These are phyloP conservation scores for Dendrolimus punctatus DNA, from an alignment of 1,140 invertebrate genomes.

Conservation along the genomic window DNA sequence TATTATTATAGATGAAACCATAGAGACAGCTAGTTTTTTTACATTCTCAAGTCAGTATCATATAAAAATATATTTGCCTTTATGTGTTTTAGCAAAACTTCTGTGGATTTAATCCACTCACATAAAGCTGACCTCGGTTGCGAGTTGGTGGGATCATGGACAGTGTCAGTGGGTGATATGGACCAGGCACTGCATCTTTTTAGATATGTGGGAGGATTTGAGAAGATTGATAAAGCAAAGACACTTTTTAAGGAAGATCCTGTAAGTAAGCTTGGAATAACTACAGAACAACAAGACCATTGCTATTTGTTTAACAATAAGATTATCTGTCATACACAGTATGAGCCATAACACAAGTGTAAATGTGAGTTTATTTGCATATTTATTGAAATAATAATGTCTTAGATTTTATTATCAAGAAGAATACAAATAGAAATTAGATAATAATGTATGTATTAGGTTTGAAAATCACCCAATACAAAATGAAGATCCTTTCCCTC, in stretches of 20 bases:
- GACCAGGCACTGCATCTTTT: constrained; percentile 97
- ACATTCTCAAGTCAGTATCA: no score
- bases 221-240: constrained; percentile 87
- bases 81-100: constrained; percentile 80
- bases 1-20: no score
- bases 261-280: constrained; percentile 62
- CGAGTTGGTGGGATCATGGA: constrained; percentile 88
- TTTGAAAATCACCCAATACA: no score
- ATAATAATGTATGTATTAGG: no score
- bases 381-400: no score
- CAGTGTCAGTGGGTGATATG: constrained; percentile 95
- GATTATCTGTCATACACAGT: no score
- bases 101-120: constrained; percentile 83
- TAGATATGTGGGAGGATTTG: constrained; percentile 94
- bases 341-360: background rate
- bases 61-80: background rate
- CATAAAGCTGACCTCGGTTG: constrained; percentile 80
- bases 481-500: no score
- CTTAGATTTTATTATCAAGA: no score
- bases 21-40: no score
- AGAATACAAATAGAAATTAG: no score
- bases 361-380: background rate
- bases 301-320: background rate
- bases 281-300: no score
- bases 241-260: constrained; percentile 80